Conservation (phyloP, 1,140 invertebrate species). For the Meloidogyne chitwoodi region DNA sequence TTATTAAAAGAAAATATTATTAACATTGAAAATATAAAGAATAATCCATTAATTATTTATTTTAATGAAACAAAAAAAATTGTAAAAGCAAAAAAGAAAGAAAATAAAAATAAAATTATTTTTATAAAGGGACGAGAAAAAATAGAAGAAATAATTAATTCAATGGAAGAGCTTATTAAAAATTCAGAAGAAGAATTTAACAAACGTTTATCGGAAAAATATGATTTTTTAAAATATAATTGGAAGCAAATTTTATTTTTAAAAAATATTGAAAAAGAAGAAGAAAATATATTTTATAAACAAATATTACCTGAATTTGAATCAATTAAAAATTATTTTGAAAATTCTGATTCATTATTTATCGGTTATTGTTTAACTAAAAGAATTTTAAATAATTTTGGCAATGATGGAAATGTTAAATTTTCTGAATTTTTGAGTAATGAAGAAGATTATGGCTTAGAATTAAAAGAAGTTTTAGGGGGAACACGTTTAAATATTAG, state of each 20-base stretch:
- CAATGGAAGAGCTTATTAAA: background rate
- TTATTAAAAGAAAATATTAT: background rate
- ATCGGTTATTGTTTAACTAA: background rate
- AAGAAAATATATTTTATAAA: background rate
- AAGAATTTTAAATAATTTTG: background rate
- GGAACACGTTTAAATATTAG: background rate
- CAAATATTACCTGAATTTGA: background rate
- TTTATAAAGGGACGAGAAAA: background rate
- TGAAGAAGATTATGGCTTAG: background rate
- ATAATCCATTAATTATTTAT: background rate
- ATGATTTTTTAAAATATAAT: background rate
- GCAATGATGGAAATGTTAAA: background rate
- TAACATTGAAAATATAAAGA: background rate
- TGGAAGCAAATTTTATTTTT: background rate
- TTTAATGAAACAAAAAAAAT: background rate
- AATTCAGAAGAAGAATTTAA: background rate
- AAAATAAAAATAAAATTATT: background rate
- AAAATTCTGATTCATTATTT: background rate
- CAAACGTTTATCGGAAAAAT: background rate
- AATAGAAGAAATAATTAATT: background rate
- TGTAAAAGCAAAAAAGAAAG: background rate
- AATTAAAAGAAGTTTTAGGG: background rate
- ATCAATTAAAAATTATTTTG: background rate
- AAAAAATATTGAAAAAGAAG: no score
- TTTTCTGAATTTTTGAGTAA: background rate